A percentile compares a stretch with the other conserved stretches of the same genome.
phyloP scores from a whole-genome alignment of 2,113 vertebrate species.

The Delphinus delphis region DNA sequence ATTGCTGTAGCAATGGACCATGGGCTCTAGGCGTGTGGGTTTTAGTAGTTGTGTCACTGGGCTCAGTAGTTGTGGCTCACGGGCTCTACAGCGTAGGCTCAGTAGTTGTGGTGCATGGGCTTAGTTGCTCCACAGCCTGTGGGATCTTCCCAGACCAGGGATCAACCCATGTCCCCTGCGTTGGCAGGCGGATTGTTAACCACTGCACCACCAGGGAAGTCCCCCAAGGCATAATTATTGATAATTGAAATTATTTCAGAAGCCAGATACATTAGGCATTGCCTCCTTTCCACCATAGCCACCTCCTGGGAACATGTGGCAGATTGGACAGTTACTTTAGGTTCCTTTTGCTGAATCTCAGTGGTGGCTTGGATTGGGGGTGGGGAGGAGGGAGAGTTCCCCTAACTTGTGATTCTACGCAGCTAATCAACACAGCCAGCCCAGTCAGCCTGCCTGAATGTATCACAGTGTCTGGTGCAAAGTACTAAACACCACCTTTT shows the following conservation, averaged over 20 bases:
- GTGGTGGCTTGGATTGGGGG: neutral
- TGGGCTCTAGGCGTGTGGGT: too few relatives aligned
- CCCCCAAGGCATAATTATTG: neutral
- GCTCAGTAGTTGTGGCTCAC: too few relatives aligned
- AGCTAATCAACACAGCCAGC: neutral
- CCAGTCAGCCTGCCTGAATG: too few relatives aligned
- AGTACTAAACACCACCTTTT: neutral
- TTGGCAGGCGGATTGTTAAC: too few relatives aligned
- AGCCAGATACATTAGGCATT: neutral
- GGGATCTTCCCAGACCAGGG: too few relatives aligned
- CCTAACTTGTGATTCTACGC: accelerated
- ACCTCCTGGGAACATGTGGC: neutral
- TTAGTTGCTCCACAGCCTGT: too few relatives aligned
- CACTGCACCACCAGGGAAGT: too few relatives aligned
- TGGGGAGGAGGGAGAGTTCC: neutral
- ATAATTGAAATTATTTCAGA: neutral
- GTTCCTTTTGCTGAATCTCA: neutral
- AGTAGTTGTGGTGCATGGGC: too few relatives aligned
- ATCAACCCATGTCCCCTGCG: too few relatives aligned
- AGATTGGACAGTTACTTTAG: neutral
- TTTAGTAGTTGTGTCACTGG: too few relatives aligned
- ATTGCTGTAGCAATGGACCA: too few relatives aligned
- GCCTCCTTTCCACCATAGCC: neutral
- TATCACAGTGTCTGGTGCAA: neutral
- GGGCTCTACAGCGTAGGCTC: too few relatives aligned